These are phyloP conservation scores for Otolemur crassicaudatus DNA, from an alignment of 2,797 vertebrate genomes.

Conservation along the genomic window DNA sequence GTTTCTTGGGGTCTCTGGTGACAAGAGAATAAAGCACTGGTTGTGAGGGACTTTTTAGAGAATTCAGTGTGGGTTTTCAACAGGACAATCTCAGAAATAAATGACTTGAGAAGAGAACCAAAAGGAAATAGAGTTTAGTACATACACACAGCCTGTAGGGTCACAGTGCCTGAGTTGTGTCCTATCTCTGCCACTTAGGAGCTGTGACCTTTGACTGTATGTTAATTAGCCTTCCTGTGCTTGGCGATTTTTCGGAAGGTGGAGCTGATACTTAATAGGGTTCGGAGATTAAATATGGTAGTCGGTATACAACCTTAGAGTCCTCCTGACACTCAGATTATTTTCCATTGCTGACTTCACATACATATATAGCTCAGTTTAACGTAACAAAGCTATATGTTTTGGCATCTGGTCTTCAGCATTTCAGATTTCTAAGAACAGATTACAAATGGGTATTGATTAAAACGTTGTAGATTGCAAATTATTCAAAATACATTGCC, in stretches of 20 bases:
- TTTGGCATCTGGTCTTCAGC: not conserved
- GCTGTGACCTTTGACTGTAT: slow-evolving; percentile 4
- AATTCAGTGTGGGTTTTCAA: not conserved
- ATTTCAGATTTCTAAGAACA: not conserved
- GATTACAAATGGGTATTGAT: not conserved
- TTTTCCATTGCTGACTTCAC: not conserved
- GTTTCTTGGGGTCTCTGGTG: not conserved
- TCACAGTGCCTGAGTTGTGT: not conserved
- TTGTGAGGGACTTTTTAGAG: not conserved
- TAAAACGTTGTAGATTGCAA: not conserved
- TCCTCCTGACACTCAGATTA: not conserved
- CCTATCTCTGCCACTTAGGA: not conserved
- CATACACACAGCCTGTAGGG: not conserved
- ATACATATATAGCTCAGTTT: not conserved
- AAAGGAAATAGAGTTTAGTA: not conserved
- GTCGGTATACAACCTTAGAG: not conserved
- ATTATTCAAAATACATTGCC: not conserved
- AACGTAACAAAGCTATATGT: not conserved
- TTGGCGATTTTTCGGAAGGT: slow-evolving; percentile 22
- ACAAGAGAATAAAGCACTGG: not conserved
- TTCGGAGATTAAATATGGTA: slow-evolving; percentile 23
- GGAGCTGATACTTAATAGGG: not conserved
- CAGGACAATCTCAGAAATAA: not conserved
- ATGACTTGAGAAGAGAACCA: slow-evolving; percentile 29
- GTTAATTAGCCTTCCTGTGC: not conserved